These are phyloP conservation scores for Ascidia mentula DNA, from an alignment of 23 tunicate genomes.

Conservation along the genomic window DNA sequence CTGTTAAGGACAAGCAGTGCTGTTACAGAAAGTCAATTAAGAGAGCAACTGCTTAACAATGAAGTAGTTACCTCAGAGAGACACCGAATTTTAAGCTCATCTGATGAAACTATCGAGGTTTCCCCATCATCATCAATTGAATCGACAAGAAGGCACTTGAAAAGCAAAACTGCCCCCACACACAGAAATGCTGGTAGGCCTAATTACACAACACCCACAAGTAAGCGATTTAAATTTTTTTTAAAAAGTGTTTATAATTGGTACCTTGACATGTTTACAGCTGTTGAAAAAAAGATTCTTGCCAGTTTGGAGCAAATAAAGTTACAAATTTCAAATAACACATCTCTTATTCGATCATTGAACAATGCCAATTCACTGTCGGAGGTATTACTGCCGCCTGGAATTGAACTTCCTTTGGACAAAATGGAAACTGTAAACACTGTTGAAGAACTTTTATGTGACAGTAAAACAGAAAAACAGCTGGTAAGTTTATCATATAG, in stretches of 20 bases:
- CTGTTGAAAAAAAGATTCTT: constrained; percentile 4
- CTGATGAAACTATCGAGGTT: neutral
- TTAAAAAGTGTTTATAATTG: neutral
- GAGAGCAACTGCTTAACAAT: constrained; percentile 6
- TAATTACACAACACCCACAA: neutral
- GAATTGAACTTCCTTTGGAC: constrained; percentile 12
- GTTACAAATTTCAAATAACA: neutral
- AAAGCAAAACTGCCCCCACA: constrained; percentile 11
- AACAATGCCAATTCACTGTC: constrained; percentile 8
- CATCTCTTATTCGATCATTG: constrained; percentile 2
- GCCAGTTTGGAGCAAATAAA: constrained; percentile 12
- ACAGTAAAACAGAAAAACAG: constrained; percentile 8
- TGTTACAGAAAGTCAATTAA: constrained; percentile 4
- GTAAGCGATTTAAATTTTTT: constrained; percentile 3
- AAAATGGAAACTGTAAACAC: constrained; percentile 1
- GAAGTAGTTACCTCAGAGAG: constrained; percentile 1
- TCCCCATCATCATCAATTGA: constrained; percentile 6
- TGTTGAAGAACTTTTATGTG: neutral
- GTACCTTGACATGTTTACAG: neutral
- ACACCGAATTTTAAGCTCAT: constrained; percentile 1
- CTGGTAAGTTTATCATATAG: neutral
- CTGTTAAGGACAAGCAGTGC: constrained; percentile 7
- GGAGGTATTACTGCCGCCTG: neutral
- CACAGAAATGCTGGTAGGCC: neutral
- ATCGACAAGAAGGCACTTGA: constrained; percentile 9